Evolutionary conservation across 2,888 invertebrate species (phyloP).

Genomic region (Eudemis profundana): DNA sequence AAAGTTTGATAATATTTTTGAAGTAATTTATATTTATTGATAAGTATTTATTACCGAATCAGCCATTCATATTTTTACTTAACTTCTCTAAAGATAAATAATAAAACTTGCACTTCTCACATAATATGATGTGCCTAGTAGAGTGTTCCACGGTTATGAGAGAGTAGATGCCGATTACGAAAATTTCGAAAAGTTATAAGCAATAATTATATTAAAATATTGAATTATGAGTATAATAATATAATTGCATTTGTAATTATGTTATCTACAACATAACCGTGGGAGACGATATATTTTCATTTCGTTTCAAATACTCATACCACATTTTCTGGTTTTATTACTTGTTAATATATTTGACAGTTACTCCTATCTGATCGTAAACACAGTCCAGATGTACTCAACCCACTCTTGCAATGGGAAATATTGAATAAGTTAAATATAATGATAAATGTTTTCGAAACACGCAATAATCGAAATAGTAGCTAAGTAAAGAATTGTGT

Average conservation of each 20-base stretch:
- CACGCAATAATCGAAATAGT: constrained; percentile 44
- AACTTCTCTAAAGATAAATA: neutral
- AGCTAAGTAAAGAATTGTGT: constrained; percentile 33
- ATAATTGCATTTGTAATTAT: too few species aligned
- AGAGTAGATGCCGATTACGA: too few species aligned
- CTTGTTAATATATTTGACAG: constrained; percentile 3
- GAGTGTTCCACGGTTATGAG: too few species aligned
- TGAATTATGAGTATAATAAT: too few species aligned
- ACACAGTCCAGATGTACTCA: constrained; percentile 25
- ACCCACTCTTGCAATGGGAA: constrained; percentile 21
- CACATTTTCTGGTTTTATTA: too few species aligned
- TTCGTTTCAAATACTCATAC: too few species aligned
- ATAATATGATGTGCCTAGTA: too few species aligned
- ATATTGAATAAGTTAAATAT: constrained; percentile 34
- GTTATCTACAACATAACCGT: too few species aligned
- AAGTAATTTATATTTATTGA: neutral
- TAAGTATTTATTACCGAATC: neutral
- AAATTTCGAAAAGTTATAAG: too few species aligned
- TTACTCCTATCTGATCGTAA: constrained; percentile 9
- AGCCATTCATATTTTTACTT: neutral
- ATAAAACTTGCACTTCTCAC: neutral
- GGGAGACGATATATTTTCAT: too few species aligned
- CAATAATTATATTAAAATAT: too few species aligned
- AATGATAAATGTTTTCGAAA: constrained; percentile 40
- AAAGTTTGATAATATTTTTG: neutral